A percentile compares a stretch with the other conserved stretches of the same genome.
phyloP scores from a whole-genome alignment of 1,140 invertebrate genomes.

The Hylyphantes graminicola region DNA sequence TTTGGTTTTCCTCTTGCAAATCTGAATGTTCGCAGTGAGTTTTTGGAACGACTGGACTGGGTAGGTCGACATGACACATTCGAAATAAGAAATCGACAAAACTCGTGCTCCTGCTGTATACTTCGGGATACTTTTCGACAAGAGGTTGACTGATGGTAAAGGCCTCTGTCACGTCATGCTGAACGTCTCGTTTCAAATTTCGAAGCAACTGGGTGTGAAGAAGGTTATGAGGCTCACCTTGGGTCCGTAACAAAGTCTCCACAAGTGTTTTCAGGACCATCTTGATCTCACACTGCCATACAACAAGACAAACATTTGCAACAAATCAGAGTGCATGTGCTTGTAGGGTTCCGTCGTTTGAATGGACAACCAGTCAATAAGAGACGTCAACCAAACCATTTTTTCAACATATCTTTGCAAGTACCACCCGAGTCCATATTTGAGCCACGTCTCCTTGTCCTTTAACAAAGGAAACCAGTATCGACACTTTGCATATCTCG shows the following conservation, averaged over 20 bases:
- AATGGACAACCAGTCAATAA: neutral
- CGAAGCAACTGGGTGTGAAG: neutral
- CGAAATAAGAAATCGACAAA: slow-evolving; percentile 24
- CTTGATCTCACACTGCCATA: neutral
- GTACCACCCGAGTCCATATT: neutral
- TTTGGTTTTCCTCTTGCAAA: too few species aligned
- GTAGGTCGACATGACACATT: neutral
- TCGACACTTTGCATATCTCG: neutral
- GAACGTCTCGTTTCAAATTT: neutral
- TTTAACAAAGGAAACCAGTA: neutral
- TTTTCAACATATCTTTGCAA: neutral
- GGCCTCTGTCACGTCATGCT: neutral
- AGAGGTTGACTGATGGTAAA: neutral
- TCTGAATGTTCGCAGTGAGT: too few species aligned
- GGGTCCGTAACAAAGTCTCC: neutral
- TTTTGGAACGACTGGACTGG: too few species aligned
- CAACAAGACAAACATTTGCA: neutral
- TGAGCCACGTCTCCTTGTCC: neutral
- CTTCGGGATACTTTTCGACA: neutral
- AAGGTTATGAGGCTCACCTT: slow-evolving; percentile 8
- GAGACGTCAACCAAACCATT: neutral
- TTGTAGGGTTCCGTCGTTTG: neutral
- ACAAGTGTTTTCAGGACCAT: slow-evolving; percentile 9
- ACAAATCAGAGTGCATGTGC: neutral
- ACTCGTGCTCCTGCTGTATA: neutral